These are phyloP conservation scores for Bambusicola thoracicus DNA, from an alignment of 2,113 vertebrate species.

Conservation along the genomic window DNA sequence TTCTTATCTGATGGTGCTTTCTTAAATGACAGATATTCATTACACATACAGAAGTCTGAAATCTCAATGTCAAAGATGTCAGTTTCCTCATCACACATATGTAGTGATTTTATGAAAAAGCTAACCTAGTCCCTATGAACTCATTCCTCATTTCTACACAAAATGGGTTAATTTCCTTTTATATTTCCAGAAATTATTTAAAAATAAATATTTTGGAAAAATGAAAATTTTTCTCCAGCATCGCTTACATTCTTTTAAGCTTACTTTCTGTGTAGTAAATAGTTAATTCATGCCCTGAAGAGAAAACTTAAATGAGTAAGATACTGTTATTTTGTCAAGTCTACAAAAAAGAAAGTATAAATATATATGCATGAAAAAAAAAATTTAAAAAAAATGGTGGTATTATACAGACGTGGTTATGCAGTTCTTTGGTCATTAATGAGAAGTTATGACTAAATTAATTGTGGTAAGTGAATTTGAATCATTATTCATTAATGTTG, in stretches of 20 bases:
- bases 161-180: background rate
- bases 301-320: background rate
- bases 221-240: background rate
- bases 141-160: background rate
- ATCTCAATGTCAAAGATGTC: slow-evolving; percentile 9
- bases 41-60: background rate
- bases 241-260: background rate
- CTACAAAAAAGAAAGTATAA: background rate
- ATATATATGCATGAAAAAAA: background rate
- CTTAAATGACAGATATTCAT: slow-evolving; percentile 28
- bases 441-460: background rate
- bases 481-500: background rate
- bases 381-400: too few species aligned
- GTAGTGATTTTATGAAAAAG: background rate
- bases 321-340: background rate
- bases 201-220: background rate
- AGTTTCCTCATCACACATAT: slow-evolving; percentile 23
- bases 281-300: background rate
- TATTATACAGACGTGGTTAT: background rate
- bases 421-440: background rate
- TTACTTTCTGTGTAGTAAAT: background rate
- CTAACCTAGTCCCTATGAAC: background rate
- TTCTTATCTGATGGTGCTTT: slow-evolving; percentile 18
- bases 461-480: background rate
- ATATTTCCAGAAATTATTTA: background rate